Evolutionary conservation across 1,140 invertebrate genomes (phyloP), one percentile per base, ranked within the genome.

Genomic region (Acyrthosiphon pisum): DNA sequence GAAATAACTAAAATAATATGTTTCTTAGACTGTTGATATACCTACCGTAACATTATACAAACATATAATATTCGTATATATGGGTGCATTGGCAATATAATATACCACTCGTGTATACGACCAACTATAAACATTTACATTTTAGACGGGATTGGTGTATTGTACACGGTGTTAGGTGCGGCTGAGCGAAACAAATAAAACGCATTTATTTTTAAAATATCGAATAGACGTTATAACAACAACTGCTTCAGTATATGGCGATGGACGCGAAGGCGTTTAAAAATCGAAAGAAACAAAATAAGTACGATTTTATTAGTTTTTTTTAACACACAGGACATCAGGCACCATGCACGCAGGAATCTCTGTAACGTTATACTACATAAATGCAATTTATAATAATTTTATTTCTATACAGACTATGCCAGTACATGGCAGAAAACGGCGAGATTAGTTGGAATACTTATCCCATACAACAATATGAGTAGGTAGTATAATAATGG

Each of bases 121-220:
- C 60, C n/a, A 76, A 76, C 60, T n/a, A 76, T 76, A 76, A 76
- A 76, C 60, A 76, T 76, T 76, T 76, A 76, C n/a, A 76, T 76
- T 76, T 76, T 76, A 76, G 60, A 76, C 60, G 60, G 60, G 60
- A n/a, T 76, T 76, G 60, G 30, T 76, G 60, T 76, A 76, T 76
- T 76, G 14, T 76, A 76, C 60, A n/a, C 60, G 60, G n/a, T 76
- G 6, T 76, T 76, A 76, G 60, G 60, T 76, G 60, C n/a, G 60
- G 60, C 60, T n/a, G 60, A n/a, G n/a, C 60, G 60, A 76, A 76
- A 76, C 60, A 76, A 76, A 76, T 76, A 76, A 76, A 76, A 76
- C n/a, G 6, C 60, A n/a, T 76, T 76, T 76, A 76, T 76, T 76
- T 76, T 76, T 76, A n/a, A 76, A 76, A 76, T 76, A 76, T 76